phyloP scores from a whole-genome alignment of 2,113 vertebrate species.

The Pterocles orientalis region DNA sequence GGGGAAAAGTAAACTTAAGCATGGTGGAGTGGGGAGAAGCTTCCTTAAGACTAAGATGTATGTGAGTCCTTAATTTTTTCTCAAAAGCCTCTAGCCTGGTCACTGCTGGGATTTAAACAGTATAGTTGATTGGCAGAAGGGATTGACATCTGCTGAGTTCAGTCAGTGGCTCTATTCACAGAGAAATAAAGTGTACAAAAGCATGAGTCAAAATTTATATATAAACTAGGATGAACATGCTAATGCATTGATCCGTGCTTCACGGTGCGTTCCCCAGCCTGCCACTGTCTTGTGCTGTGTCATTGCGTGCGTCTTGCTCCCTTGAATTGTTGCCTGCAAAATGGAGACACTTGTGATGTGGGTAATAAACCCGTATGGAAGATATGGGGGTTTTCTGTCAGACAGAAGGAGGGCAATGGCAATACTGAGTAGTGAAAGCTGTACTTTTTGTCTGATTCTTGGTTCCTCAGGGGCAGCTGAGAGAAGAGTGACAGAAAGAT shows the following conservation, averaged over 20 bases:
- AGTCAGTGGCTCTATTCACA: background rate
- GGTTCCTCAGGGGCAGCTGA: background rate
- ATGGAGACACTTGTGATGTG: background rate
- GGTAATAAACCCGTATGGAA: background rate
- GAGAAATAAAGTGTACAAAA: background rate
- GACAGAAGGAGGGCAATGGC: background rate
- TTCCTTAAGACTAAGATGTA: background rate
- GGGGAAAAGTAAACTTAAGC: background rate
- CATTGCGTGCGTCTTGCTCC: rapidly evolving
- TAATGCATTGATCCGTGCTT: background rate
- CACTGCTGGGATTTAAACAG: background rate
- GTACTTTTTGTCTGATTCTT: background rate
- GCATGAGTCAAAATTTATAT: background rate
- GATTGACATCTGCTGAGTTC: background rate
- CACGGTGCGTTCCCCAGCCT: background rate
- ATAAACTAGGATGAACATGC: rapidly evolving
- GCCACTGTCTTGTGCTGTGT: background rate
- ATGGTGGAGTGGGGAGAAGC: rapidly evolving
- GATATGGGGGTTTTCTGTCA: background rate
- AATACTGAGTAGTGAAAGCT: background rate
- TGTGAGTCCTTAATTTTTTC: background rate
- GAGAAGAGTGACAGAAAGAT: background rate
- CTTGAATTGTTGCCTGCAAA: background rate
- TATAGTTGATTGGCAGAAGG: background rate
- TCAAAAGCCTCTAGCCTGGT: background rate